These are phyloP conservation scores for Bolinopsis microptera DNA, from an alignment of 37 sponge, comb jelly and placozoan genomes.

Conservation along the genomic window DNA sequence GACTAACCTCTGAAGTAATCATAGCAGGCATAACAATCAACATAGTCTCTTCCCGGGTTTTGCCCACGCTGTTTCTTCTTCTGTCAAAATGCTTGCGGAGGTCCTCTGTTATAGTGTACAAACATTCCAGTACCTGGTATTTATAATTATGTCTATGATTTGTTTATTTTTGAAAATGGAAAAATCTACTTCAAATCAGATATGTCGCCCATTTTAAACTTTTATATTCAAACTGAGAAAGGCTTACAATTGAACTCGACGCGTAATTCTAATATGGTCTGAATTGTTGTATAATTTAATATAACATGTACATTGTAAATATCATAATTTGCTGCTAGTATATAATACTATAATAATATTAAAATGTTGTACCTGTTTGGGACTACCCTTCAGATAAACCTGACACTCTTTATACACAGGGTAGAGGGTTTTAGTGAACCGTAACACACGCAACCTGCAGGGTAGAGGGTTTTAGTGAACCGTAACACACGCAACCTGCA, in stretches of 20 bases:
- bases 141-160: no score
- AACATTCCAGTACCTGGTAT: neutral
- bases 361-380: conserved; percentile 4
- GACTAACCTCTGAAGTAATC: conserved; percentile 15
- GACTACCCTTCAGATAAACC: neutral
- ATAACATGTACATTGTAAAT: no score
- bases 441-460: neutral
- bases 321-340: no score
- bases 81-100: neutral
- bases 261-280: no score
- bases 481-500: no score
- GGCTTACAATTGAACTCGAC: no score
- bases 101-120: neutral
- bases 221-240: no score
- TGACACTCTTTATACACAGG: conserved; percentile 10
- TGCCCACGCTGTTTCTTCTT: neutral
- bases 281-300: no score
- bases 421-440: neutral
- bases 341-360: no score
- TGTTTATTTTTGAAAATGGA: no score
- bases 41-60: neutral
- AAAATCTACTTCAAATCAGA: no score
- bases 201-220: no score
- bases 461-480: neutral
- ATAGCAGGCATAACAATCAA: neutral